Evolutionary conservation across 2,113 vertebrate genomes (phyloP).

Genomic region (Passer montanus): DNA sequence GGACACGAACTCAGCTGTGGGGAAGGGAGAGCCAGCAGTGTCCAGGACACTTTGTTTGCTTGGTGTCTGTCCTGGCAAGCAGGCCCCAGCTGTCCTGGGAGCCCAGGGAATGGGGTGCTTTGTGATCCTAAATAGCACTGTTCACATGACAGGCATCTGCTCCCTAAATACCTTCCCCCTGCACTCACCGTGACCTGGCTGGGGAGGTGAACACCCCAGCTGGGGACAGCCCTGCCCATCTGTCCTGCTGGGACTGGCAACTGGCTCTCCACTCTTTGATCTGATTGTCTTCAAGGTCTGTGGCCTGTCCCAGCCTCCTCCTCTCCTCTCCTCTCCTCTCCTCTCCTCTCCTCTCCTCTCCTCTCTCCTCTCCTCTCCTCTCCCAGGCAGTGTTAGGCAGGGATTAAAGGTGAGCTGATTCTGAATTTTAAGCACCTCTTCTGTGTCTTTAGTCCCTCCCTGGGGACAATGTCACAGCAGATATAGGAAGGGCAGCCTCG

Average conservation of each 20-base stretch:
- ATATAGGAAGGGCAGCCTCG: neutral
- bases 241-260: neutral
- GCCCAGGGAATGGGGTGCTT: neutral
- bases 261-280: neutral
- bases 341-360: neutral
- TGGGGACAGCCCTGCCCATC: neutral
- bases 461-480: neutral
- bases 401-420: neutral
- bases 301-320: neutral
- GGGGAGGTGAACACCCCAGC: neutral
- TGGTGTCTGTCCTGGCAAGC: neutral
- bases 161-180: constrained; percentile 47
- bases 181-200: neutral
- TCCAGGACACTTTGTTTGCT: neutral
- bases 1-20: neutral
- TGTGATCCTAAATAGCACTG: neutral
- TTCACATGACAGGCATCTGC: neutral
- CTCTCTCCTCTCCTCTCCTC: neutral
- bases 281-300: neutral
- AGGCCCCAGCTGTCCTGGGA: neutral
- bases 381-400: neutral
- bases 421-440: rapidly evolving
- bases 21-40: neutral
- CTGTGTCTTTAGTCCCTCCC: neutral
- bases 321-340: neutral